These are phyloP conservation scores for Temnothorax ravouxi DNA, from an alignment of 2,888 invertebrate species.

Conservation along the genomic window DNA sequence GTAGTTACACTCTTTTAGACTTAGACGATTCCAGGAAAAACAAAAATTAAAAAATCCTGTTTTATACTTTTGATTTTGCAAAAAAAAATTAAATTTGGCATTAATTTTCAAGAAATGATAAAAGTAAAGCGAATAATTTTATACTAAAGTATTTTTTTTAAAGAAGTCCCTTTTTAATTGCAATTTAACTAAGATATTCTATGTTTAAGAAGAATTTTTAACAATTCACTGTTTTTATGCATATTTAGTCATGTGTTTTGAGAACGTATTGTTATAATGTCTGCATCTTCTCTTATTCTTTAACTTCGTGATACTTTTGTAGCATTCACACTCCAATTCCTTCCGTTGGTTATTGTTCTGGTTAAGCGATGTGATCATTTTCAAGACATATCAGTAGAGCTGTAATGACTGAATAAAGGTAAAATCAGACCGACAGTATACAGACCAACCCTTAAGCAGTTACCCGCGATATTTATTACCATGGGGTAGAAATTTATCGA, in stretches of 20 bases:
- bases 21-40: neutral
- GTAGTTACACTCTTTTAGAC: neutral
- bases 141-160: neutral
- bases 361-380: neutral
- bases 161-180: neutral
- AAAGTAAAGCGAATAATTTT: neutral
- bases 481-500: constrained; percentile 41
- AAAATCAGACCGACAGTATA: constrained; percentile 10
- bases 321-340: neutral
- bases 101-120: neutral
- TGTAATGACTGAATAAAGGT: constrained; percentile 20
- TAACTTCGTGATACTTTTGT: neutral
- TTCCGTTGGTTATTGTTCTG: constrained; percentile 6
- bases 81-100: neutral
- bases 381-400: neutral
- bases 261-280: neutral
- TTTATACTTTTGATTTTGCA: neutral
- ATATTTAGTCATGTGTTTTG: neutral
- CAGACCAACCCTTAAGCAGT: constrained; percentile 4
- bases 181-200: neutral
- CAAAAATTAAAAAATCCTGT: neutral
- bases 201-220: neutral
- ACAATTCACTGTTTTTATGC: too few relatives aligned
- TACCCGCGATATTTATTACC: constrained; percentile 31
- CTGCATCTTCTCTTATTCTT: neutral